Evolutionary conservation across 2,797 vertebrate species (phyloP).

Genomic region (Fistularia tabacaria): DNA sequence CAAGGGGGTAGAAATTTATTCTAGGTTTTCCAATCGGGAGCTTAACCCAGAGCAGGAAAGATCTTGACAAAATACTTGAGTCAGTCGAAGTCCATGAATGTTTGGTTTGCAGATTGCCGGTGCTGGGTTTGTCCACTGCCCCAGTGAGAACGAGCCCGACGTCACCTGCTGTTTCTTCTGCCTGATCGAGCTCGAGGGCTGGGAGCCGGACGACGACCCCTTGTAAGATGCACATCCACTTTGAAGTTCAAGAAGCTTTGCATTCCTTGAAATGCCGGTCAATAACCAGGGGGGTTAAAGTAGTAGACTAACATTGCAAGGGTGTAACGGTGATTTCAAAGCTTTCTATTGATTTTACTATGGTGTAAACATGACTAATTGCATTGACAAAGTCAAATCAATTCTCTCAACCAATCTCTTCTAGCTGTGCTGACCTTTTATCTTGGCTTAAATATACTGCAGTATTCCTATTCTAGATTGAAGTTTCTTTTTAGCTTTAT

Average conservation of each 20-base stretch:
- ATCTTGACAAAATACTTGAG: too few species aligned
- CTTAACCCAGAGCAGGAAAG: too few species aligned
- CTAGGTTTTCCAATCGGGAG: too few species aligned
- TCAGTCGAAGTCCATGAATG: not conserved
- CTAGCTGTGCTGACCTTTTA: not conserved
- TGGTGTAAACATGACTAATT: too few species aligned
- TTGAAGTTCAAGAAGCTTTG: not conserved
- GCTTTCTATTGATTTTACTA: too few species aligned
- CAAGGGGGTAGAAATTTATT: not conserved
- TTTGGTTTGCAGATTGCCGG: constrained; percentile 76
- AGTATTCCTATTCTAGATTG: not conserved
- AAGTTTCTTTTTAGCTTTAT: not conserved
- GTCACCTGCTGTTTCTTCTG: constrained; percentile 82
- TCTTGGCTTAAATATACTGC: not conserved
- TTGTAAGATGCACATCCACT: constrained; percentile 45
- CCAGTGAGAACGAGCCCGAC: constrained; percentile 73
- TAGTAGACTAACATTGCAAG: too few species aligned
- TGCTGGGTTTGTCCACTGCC: constrained; percentile 79
- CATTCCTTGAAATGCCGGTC: too few species aligned
- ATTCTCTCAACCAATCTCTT: not conserved
- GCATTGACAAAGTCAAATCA: too few species aligned
- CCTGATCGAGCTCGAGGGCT: constrained; percentile 80
- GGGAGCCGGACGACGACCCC: constrained; percentile 82
- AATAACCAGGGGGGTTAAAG: too few species aligned
- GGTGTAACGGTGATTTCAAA: too few species aligned